Base-by-base conservation (phyloP, 30 jellyfish, hydroid and myxozoan species). In the Aurelia coerulea region DNA sequence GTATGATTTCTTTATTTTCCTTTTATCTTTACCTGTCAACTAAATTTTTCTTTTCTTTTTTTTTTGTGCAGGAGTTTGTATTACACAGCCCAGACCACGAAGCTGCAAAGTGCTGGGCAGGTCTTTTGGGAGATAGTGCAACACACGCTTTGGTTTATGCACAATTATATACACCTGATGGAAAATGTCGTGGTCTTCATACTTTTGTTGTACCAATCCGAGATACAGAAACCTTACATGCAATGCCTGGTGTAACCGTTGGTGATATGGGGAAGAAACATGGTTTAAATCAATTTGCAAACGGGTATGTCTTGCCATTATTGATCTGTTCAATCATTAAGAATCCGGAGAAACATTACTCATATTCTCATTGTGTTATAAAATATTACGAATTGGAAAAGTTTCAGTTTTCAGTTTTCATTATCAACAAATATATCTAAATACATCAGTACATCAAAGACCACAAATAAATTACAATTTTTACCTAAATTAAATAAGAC, bases 51-150 rank as follows among this genome's bases (percentile, higher is more conserved):
- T 4, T 46, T 46, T 31, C 1, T 2, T 0, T 18, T 4, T 62
- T n/a, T 13, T 23, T 62, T 46, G 69, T 74, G 42, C 56, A 95
- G 99, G 99, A 95, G 62, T 95, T 95, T 72, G 75, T 95, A 3
- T 52, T 95, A 46, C 69, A 95, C 52, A 89, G 97, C 32, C 99
- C 99, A 14, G 90, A 81, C 56, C 64, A 68, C 67, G 97, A 90
- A 67, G 97, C 97, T 39, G 92, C 88, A 65, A 95, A 95, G 65
- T 95, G 99, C 68, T 95, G 99, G 99, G 81, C 97, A 63, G 99
- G 99, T 69, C 85, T 70, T 31, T 88, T 95, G 23, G 99, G 99
- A 54, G 92, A 95, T 58, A 70, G 74, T 14, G 99, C 99, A n/a
- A 95, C 97, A 34, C 97, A 95, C 64, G 96, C 97, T 4, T 15